Evolutionary conservation across 2,797 vertebrate species (phyloP).

Genomic region (Urocyon cinereoargenteus): DNA sequence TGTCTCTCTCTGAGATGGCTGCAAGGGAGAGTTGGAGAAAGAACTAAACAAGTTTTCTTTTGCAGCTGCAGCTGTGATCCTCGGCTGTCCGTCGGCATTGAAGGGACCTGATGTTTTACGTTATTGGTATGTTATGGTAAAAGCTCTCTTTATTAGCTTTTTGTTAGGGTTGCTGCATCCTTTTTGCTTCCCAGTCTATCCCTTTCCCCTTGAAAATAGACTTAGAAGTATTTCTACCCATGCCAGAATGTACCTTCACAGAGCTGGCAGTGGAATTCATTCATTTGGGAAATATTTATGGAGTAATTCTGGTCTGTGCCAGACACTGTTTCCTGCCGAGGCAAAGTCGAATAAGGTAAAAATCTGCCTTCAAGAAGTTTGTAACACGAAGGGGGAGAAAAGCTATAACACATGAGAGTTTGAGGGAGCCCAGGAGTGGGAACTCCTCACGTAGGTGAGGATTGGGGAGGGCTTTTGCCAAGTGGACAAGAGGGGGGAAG

Average conservation of each 20-base stretch:
- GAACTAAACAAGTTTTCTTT: conserved; percentile 85
- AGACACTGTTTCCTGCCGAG: conserved; percentile 62
- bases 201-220: conserved; percentile 59
- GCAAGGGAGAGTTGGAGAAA: conserved; percentile 64
- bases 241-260: conserved; percentile 66
- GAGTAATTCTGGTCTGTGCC: conserved; percentile 61
- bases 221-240: conserved; percentile 61
- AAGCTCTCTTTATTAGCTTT: conserved; percentile 59
- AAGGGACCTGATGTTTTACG: conserved; percentile 99
- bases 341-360: conserved; percentile 63
- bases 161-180: conserved; percentile 30
- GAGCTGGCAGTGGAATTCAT: conserved; percentile 65
- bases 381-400: conserved; percentile 4
- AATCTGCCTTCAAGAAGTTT: conserved; percentile 58
- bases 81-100: conserved; percentile 96
- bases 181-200: conserved; percentile 9
- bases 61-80: conserved; percentile 96
- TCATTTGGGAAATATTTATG: conserved; percentile 73
- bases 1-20: conserved; percentile 20
- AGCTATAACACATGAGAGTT: neutral
- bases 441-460: neutral
- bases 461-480: neutral
- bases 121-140: conserved; percentile 96
- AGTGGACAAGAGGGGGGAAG: neutral
- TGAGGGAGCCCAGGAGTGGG: neutral